Evolutionary conservation across 1,140 invertebrate species (phyloP).

Genomic region (Centruroides sculpturatus): DNA sequence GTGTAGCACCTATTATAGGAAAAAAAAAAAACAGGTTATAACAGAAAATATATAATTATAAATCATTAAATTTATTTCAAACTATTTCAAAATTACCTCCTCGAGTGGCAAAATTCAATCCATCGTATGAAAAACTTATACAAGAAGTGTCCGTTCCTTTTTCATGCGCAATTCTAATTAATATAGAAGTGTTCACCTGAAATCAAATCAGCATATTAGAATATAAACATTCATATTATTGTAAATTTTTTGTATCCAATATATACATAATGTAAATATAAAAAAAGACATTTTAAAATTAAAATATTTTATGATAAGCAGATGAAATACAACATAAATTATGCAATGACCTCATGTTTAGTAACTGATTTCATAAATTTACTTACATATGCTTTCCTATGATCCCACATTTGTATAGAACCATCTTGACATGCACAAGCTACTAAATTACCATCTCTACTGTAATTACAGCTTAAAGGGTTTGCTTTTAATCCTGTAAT

Average conservation of each 20-base stretch:
- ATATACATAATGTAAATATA: too few species aligned
- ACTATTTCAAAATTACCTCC: conserved; percentile 25
- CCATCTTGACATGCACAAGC: conserved; percentile 88
- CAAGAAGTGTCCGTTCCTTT: conserved; percentile 67
- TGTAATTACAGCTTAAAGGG: conserved; percentile 71
- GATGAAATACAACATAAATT: background rate
- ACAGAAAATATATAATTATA: too few species aligned
- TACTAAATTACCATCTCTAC: conserved; percentile 72
- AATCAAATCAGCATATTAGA: background rate
- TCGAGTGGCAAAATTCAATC: conserved; percentile 59
- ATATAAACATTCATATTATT: background rate
- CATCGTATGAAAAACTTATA: conserved; percentile 76
- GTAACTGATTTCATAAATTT: background rate
- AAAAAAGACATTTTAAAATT: too few species aligned
- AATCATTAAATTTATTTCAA: too few species aligned
- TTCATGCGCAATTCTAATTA: conserved; percentile 65
- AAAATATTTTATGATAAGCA: background rate
- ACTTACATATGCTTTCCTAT: conserved; percentile 48
- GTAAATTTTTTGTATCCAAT: too few species aligned
- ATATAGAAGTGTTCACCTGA: conserved; percentile 53
- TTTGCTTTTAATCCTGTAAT: conserved; percentile 74
- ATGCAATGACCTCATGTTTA: background rate
- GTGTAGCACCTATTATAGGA: conserved; percentile 43
- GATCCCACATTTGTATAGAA: conserved; percentile 96
- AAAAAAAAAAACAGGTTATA: too few species aligned